phyloP scores from a whole-genome alignment of 2,797 vertebrate species.

The Pseudopleuronectes americanus region DNA sequence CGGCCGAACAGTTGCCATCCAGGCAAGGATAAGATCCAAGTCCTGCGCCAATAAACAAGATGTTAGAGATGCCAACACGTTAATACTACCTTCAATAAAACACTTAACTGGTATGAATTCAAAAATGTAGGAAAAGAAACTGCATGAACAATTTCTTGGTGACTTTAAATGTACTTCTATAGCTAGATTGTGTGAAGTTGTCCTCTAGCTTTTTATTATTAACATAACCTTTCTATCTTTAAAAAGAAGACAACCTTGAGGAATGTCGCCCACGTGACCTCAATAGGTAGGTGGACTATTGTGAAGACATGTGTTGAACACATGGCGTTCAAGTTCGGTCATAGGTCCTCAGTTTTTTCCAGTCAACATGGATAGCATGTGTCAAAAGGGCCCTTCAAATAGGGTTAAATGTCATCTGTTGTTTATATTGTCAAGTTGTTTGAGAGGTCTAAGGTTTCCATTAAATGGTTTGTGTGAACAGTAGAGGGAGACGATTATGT shows the following conservation, averaged over 20 bases:
- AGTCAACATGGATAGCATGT: slow-evolving; percentile 26
- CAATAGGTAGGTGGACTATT: slow-evolving; percentile 33
- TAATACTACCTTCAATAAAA: slow-evolving; percentile 54
- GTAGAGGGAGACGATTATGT: background rate
- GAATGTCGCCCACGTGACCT: slow-evolving; percentile 34
- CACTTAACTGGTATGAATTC: slow-evolving; percentile 5
- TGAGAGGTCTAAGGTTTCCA: slow-evolving; percentile 8
- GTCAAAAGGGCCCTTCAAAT: slow-evolving; percentile 14
- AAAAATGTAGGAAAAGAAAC: background rate
- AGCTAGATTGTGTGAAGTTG: background rate
- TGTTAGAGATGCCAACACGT: slow-evolving; percentile 59
- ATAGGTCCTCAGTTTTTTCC: slow-evolving; percentile 26
- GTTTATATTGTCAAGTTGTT: slow-evolving; percentile 24
- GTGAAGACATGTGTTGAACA: slow-evolving; percentile 32
- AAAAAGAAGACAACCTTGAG: slow-evolving; percentile 51
- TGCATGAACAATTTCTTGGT: no score
- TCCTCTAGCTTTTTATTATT: slow-evolving; percentile 7
- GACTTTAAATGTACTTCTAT: no score
- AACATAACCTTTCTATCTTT: slow-evolving; percentile 8
- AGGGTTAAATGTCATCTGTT: slow-evolving; percentile 7
- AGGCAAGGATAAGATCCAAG: slow-evolving; percentile 66
- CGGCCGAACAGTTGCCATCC: slow-evolving; percentile 68
- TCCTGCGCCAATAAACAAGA: slow-evolving; percentile 67
- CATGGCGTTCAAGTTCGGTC: slow-evolving; percentile 34
- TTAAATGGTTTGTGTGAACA: no score